These are phyloP conservation scores for Pollenia amentaria DNA, from an alignment of 2,888 invertebrate species.

Conservation along the genomic window DNA sequence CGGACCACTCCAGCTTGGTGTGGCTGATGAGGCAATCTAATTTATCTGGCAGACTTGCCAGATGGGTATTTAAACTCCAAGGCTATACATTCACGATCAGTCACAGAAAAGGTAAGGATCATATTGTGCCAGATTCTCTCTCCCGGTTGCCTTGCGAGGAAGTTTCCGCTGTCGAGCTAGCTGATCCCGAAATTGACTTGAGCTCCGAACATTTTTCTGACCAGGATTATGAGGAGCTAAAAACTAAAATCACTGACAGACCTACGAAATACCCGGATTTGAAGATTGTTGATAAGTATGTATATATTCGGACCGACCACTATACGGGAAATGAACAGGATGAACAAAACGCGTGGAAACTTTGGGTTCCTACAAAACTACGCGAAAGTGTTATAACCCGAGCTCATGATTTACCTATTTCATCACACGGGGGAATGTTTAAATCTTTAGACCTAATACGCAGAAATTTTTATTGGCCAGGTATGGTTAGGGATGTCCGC, in stretches of 20 bases:
- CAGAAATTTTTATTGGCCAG: too few species aligned
- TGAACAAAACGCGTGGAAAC: slow-evolving; percentile 26
- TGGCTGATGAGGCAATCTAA: slow-evolving; percentile 57
- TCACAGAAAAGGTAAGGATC: slow-evolving; percentile 29
- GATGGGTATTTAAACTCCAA: slow-evolving; percentile 55
- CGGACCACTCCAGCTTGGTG: slow-evolving; percentile 66
- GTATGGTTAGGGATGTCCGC: too few species aligned
- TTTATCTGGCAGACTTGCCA: slow-evolving; percentile 26
- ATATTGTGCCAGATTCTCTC: slow-evolving; percentile 28
- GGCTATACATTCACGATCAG: slow-evolving; percentile 33
- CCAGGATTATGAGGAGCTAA: too few species aligned
- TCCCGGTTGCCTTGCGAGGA: too few species aligned
- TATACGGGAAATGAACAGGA: neutral
- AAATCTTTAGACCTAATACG: too few species aligned
- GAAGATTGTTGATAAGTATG: neutral
- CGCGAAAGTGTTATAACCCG: too few species aligned
- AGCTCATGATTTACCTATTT: too few species aligned
- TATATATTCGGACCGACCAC: slow-evolving; percentile 10
- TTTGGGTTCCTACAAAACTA: slow-evolving; percentile 28
- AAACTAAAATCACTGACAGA: slow-evolving; percentile 31
- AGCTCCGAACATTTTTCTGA: too few species aligned
- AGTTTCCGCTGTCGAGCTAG: too few species aligned
- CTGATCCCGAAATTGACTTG: too few species aligned
- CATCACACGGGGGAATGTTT: too few species aligned
- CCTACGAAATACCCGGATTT: slow-evolving; percentile 8